A percentile compares a stretch with the other conserved stretches of the same genome.
phyloP scores from a whole-genome alignment of 2,797 vertebrate genomes.

The Fistularia commersonii region DNA sequence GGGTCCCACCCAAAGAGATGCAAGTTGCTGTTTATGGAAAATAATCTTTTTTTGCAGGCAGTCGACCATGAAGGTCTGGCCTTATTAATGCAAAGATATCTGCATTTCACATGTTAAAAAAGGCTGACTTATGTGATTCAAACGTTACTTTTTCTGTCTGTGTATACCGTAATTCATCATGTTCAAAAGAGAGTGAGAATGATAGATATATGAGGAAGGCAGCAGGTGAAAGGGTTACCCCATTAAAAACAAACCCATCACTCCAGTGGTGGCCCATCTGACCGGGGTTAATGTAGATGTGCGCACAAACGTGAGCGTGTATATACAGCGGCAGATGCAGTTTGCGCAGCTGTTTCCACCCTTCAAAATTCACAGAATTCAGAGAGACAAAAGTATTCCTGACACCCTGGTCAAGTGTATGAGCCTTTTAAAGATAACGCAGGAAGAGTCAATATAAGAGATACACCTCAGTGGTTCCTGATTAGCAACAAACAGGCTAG shows the following conservation, averaged over 20 bases:
- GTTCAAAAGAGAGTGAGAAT: conserved; percentile 5
- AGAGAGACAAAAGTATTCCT: conserved; percentile 45
- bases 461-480: conserved; percentile 30
- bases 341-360: conserved; percentile 51
- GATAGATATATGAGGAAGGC: conserved; percentile 22
- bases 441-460: conserved; percentile 22
- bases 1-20: conserved; percentile 47
- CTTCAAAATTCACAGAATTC: conserved; percentile 38
- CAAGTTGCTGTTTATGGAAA: conserved; percentile 51
- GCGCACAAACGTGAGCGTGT: conserved; percentile 8
- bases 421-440: conserved; percentile 38
- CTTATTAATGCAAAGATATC: conserved; percentile 56
- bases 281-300: conserved; percentile 25
- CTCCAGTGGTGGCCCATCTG: conserved; percentile 47
- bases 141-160: conserved; percentile 10
- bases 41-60: conserved; percentile 29
- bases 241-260: conserved; percentile 59
- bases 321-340: conserved; percentile 29
- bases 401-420: conserved; percentile 54
- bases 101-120: conserved; percentile 17
- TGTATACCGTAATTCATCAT: conserved; percentile 14
- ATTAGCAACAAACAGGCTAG: conserved; percentile 31
- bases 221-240: conserved; percentile 43
- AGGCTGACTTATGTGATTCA: conserved; percentile 31
- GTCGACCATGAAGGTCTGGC: conserved; percentile 44